Base-by-base conservation (phyloP, 2,113 vertebrate genomes). In the Peromyscus maniculatus region DNA sequence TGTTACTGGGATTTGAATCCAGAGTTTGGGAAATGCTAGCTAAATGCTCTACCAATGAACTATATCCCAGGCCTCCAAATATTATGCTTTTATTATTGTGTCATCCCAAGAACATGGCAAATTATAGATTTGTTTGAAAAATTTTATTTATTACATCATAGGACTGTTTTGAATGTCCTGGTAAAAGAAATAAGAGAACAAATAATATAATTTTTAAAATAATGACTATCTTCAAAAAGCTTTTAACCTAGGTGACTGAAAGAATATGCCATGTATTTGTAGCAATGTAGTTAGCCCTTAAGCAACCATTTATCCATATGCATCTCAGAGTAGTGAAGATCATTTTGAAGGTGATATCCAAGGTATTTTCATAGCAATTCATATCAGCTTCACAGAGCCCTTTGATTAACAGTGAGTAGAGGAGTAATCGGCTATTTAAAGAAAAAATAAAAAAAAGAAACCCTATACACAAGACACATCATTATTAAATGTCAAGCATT, bases 71-170 rank as follows among this genome's bases (percentile, higher is more conserved):
- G 15, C 4, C 43, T 84, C 39, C n/a, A 64, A 28, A 91, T 92
- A 92, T 72, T 74, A 28, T 74, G 69, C 12, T 77, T 28, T 86
- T 31, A 66, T 55, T 33, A 43, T 84, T 64, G 22, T 84, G 5
- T 21, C 75, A 91, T 55, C 19, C 43, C 10, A 75, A n/a, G 26
- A 89, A 24, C 19, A 86, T 91, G 46, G 9, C 78, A 72, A 94
- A 39, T 67, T 84, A 87, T n/a, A 75, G 1, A 91, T 13, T 90
- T 89, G 77, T 71, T 95, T 88, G 79, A 3, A 12, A 95, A 93
- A 31, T 91, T 75, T 15, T 26, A 75, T 31, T 74, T 74, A 36
- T 46, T 49, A 82, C n/a, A 6, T 57, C 12, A 16, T 75, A 43
- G 1, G 11, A 66, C 39, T 92, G 7, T 82, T 69, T 39, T 46